Percentiles rank a stretch among this genome's conserved stretches.
phyloP scores from a whole-genome alignment of 2,888 invertebrate species.

The Imbricaverruca yamaguchii region DNA sequence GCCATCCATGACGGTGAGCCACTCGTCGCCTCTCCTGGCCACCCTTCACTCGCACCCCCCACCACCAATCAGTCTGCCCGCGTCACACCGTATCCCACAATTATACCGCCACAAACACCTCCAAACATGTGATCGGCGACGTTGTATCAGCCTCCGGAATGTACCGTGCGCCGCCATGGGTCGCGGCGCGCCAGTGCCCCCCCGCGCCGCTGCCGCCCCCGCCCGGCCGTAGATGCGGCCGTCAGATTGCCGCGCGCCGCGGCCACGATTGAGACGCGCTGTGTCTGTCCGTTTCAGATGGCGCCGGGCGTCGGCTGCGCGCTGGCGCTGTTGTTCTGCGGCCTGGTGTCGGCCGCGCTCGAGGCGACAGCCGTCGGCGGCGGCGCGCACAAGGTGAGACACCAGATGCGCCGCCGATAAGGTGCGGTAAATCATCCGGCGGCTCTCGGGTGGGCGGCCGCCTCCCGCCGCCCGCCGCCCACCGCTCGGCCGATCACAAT shows the following conservation, averaged over 20 bases:
- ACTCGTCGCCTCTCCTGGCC: background rate
- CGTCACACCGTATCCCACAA: background rate
- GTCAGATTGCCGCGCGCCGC: too few relatives aligned
- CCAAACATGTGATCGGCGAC: background rate
- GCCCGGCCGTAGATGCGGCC: too few relatives aligned
- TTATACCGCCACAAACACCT: slow-evolving; percentile 8
- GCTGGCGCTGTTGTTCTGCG: background rate
- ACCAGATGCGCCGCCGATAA: too few relatives aligned
- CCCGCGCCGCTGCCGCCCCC: too few relatives aligned
- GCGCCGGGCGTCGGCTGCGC: background rate
- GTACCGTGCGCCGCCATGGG: background rate
- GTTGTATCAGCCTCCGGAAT: background rate
- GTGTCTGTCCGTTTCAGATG: background rate
- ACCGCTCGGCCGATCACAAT: too few relatives aligned
- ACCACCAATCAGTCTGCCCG: slow-evolving; percentile 4
- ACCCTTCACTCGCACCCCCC: background rate
- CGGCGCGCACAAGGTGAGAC: too few relatives aligned
- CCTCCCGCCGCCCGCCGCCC: too few relatives aligned
- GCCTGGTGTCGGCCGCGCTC: background rate
- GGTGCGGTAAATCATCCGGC: too few relatives aligned
- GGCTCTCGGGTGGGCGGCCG: too few relatives aligned
- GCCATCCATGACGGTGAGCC: too few relatives aligned
- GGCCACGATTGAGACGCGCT: background rate
- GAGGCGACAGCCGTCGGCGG: too few relatives aligned
- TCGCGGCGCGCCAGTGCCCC: background rate